A percentile compares a stretch with the other conserved stretches of the same genome.
Evolutionary conservation across 2,797 vertebrate genomes (phyloP).

Genomic region (Coreius guichenoti): DNA sequence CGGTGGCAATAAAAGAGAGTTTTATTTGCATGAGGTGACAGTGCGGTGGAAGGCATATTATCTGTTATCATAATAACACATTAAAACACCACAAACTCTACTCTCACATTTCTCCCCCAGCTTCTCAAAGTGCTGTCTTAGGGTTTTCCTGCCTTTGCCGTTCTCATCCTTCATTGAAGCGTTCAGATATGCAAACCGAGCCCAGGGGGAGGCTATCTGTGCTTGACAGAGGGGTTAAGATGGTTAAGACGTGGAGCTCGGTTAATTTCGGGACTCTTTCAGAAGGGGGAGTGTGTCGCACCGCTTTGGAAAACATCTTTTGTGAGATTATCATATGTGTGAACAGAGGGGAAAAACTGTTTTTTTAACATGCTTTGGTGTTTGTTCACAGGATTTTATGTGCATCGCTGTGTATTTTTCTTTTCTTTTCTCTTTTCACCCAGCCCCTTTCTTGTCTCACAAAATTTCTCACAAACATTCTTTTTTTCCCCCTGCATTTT

Average conservation of each 20-base stretch:
- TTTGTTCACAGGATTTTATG: slow-evolving; percentile 26
- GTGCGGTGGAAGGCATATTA: slow-evolving; percentile 37
- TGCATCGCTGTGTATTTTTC: not conserved
- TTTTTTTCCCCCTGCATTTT: not conserved
- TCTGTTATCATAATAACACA: slow-evolving; percentile 52
- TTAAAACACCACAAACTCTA: slow-evolving; percentile 36
- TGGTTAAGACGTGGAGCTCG: slow-evolving; percentile 29
- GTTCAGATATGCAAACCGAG: slow-evolving; percentile 41
- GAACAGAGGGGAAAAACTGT: slow-evolving; percentile 43
- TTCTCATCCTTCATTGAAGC: slow-evolving; percentile 22
- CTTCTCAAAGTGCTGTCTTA: slow-evolving; percentile 46
- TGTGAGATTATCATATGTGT: slow-evolving; percentile 56
- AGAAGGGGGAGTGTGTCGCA: slow-evolving; percentile 31
- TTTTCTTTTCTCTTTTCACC: slow-evolving; percentile 1
- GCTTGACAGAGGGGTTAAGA: slow-evolving; percentile 41
- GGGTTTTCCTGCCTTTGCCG: slow-evolving; percentile 20
- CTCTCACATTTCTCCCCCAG: slow-evolving; percentile 18
- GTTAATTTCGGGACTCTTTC: slow-evolving; percentile 33
- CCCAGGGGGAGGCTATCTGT: slow-evolving; percentile 34
- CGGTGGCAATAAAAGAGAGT: slow-evolving; percentile 35
- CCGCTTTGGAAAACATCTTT: slow-evolving; percentile 55
- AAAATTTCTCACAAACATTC: slow-evolving; percentile 7
- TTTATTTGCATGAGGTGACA: slow-evolving; percentile 48
- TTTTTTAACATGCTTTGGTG: not conserved
- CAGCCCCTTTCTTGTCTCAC: slow-evolving; percentile 1